Percentiles rank a stretch among this genome's conserved stretches.
These are phyloP conservation scores for Epicauta chinensis DNA, from an alignment of 1,140 invertebrate species.

Conservation along the genomic window DNA sequence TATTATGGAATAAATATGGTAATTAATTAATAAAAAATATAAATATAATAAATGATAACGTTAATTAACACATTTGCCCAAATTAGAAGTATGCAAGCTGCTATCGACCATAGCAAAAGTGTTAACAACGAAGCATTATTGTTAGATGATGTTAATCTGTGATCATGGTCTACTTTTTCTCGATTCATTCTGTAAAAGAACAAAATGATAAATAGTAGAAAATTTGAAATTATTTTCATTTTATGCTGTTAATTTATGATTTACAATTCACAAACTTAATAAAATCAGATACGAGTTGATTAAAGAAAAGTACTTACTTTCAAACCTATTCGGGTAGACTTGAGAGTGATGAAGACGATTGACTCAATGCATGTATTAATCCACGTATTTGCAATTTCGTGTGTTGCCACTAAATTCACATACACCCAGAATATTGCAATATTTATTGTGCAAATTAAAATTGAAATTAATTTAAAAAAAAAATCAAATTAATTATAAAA, in stretches of 20 bases:
- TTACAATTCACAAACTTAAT: background rate
- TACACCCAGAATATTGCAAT: background rate
- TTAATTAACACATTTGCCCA: slow-evolving; percentile 10
- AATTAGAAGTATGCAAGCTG: slow-evolving; percentile 4
- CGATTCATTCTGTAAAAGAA: slow-evolving; percentile 8
- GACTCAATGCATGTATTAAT: slow-evolving; percentile 5
- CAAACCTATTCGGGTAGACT: background rate
- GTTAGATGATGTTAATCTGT: slow-evolving; percentile 1
- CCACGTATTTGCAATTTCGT: background rate
- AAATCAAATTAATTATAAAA: background rate
- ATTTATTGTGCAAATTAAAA: background rate
- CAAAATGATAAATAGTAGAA: background rate
- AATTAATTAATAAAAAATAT: too few species aligned
- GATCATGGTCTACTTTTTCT: slow-evolving; percentile 6
- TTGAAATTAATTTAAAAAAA: slow-evolving; percentile 6
- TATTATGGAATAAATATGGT: too few species aligned
- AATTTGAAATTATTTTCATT: background rate
- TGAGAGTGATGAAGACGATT: slow-evolving; percentile 1
- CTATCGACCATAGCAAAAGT: slow-evolving; percentile 8
- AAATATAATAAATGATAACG: too few species aligned
- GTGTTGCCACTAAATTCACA: slow-evolving; percentile 8
- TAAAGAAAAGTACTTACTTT: background rate
- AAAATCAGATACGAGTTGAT: background rate
- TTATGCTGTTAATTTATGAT: too few species aligned
- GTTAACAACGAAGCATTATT: slow-evolving; percentile 4